Evolutionary conservation across 2,888 invertebrate genomes (phyloP), one percentile per base, ranked within the genome.

Genomic region (Cephus sareptanus): DNA sequence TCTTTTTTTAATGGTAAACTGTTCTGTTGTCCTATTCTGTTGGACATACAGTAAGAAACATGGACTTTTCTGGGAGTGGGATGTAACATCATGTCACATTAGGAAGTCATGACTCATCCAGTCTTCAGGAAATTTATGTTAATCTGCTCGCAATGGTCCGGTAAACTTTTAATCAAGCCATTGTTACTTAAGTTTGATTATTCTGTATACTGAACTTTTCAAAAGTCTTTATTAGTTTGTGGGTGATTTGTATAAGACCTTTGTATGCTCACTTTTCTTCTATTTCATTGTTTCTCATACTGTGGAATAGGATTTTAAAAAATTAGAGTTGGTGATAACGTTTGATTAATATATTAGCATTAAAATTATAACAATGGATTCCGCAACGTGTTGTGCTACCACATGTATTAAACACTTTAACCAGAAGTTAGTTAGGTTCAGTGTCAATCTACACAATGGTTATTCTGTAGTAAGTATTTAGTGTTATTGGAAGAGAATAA

Each of bases 151-250:
- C 15, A 23, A 70, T 37, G 33, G 77, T 77, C 74, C 77, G 71
- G 37, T 77, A 75, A 77, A 77, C 75, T 77, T 77, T 75, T 33
- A 70, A 77, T 76, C 73, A 73, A n/a, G 23, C 15, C 37, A 35
- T 76, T 77, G 69, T 74, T 37, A 56, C 56, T 56, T 56, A 23
- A 56, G 15, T 23, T 56, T 56, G 56, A 56, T 56, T 56, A 56
- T 23, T 56, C 23, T 56, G 9, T 56, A 56, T 23, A 56, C 56
- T 56, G 56, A 56, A 56, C 56, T 56, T 9, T 56, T 15, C 23
- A 56, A 56, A 56, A 56, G 40, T 40, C 15, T 40, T 6, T 40
- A 40, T 40, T 40, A 40, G 6, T 40, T 40, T 15, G 37, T 12
- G 37, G 12, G 0, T 37, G 3, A 13, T 37, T 37, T 37, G 2